These are phyloP conservation scores for Drymonia ruficornis DNA, from an alignment of 2,888 invertebrate genomes.

Conservation along the genomic window DNA sequence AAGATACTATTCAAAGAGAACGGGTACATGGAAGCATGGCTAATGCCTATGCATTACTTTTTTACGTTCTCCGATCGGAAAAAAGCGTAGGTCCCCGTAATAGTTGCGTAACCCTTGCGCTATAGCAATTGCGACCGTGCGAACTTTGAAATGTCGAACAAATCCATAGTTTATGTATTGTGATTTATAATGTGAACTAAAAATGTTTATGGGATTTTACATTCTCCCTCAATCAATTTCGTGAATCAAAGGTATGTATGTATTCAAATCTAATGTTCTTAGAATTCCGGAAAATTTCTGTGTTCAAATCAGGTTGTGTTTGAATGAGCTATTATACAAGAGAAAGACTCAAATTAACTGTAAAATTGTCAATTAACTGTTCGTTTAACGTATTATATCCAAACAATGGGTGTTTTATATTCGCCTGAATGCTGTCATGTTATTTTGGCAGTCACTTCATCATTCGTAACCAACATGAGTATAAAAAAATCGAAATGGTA, in stretches of 20 bases:
- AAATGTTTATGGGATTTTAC: conserved; percentile 25
- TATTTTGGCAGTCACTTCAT: neutral
- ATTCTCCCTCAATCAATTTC: conserved; percentile 10
- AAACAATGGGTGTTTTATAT: neutral
- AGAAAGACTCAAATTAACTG: neutral
- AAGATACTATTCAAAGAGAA: conserved; percentile 67
- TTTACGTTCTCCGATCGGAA: conserved; percentile 53
- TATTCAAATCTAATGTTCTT: too few relatives aligned
- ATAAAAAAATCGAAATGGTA: neutral
- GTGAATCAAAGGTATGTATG: neutral
- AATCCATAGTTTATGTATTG: conserved; percentile 42
- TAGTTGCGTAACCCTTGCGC: conserved; percentile 51
- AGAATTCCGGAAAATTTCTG: neutral
- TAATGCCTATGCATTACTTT: conserved; percentile 68
- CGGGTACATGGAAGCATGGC: conserved; percentile 55
- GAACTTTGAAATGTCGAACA: conserved; percentile 51
- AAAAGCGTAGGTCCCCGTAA: conserved; percentile 36
- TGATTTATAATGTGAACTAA: conserved; percentile 49
- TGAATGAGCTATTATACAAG: neutral
- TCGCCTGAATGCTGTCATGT: neutral
- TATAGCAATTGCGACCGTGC: conserved; percentile 44
- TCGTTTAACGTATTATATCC: neutral
- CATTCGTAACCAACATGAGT: neutral
- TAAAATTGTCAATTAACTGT: neutral
- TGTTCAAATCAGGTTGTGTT: conserved; percentile 14